Conservation (phyloP, 2,113 vertebrate genomes). For the Maylandia zebra region DNA sequence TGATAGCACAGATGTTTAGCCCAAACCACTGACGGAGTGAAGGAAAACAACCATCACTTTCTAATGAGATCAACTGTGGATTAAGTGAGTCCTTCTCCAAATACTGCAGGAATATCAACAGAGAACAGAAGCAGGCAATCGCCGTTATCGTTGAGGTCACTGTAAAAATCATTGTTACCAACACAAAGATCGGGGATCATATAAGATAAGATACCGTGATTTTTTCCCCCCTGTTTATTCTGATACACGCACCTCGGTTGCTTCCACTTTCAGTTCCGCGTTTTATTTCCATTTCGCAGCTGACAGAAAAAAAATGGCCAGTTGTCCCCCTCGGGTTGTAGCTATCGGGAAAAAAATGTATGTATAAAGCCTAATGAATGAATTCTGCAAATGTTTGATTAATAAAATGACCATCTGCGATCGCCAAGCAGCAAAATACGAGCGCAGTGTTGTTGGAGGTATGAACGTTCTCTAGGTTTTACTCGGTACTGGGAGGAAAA, state of each 20-base stretch:
- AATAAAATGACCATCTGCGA: background rate
- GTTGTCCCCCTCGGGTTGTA: slow-evolving; percentile 15
- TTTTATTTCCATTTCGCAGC: slow-evolving; percentile 64
- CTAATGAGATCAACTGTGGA: background rate
- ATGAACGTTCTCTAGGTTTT: background rate
- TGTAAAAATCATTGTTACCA: background rate
- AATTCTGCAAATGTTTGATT: background rate
- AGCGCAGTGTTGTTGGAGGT: background rate
- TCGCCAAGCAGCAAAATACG: background rate
- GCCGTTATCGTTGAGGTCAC: background rate
- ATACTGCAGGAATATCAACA: background rate
- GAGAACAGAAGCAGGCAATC: background rate
- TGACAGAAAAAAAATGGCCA: background rate
- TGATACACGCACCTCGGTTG: slow-evolving; percentile 56
- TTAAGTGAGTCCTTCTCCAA: background rate
- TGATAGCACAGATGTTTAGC: background rate
- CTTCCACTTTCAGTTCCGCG: slow-evolving; percentile 53
- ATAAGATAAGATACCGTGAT: background rate
- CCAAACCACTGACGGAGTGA: background rate
- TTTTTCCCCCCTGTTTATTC: background rate
- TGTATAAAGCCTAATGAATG: background rate
- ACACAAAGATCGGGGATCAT: background rate
- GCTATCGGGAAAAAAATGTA: background rate
- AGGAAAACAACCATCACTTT: background rate
- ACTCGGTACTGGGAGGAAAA: background rate